Evolutionary conservation across 2,888 invertebrate species (phyloP), one percentile per base, ranked within the genome.

Genomic region (Papilio elwesi): DNA sequence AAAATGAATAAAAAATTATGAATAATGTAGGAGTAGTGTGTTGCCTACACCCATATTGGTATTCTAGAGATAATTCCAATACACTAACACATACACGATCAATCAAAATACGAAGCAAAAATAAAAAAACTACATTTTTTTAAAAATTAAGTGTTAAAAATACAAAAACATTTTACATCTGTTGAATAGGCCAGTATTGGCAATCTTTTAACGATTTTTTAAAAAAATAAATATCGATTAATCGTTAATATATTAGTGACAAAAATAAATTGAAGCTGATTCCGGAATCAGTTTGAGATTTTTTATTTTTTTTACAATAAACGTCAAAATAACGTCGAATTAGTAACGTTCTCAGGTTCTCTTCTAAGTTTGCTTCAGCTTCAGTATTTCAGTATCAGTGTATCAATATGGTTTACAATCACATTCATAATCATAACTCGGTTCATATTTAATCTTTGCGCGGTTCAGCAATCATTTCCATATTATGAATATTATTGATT

Each of bases 401-500:
- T 38, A 43, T 43, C 43, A 59, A 59, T 2, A 38, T 13, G 12
- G 26, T 36, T 36, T 6, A n/a, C 38, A 59, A 38, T 13, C 8
- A 3, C n/a, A 38, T 38, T 8, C 38, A 59, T 7, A 43, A 43
- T 43, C 0, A 43, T 43, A 4, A 43, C 12, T 7, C 57, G 26
- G 11, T 16, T 55, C 26, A 26, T 16, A 16, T 16, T 8, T 53
- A 26, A 26, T 26, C 26, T 53, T 8, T 15, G 16, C 16, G 6
- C 15, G 15, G 55, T 55, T 36, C 12, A 10, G 53, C 16, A 16
- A 52, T 52, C 9, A 7, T 7, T 73, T 69, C 59, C 65, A 53
- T 64, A 69, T 68, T 64, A 68, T 73, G 73, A 47, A 51, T 69
- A 26, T 69, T 73, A 73, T 73, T 73, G 73, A 73, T 73, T 68